These are phyloP conservation scores for Ashinkailepas kermadecensis DNA, from an alignment of 2,888 invertebrate genomes.

Conservation along the genomic window DNA sequence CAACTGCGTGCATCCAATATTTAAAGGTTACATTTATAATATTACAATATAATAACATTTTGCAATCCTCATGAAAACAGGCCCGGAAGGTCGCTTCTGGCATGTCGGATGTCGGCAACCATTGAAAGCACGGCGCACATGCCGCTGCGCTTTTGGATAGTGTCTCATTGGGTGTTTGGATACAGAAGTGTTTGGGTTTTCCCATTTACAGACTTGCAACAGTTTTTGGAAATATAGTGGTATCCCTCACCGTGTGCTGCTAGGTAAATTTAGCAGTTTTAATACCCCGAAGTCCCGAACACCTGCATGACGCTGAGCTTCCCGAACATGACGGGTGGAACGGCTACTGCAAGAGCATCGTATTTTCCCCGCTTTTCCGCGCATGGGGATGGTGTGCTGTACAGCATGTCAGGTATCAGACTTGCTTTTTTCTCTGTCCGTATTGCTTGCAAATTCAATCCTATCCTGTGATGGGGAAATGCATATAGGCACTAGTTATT, in stretches of 20 bases:
- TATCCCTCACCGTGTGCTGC: neutral
- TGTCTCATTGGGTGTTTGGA: neutral
- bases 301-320: neutral
- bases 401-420: neutral
- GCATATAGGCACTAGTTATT: too few relatives aligned
- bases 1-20: too few relatives aligned
- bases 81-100: conserved; percentile 5
- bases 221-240: neutral
- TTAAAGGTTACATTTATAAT: too few relatives aligned
- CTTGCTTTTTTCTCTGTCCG: too few relatives aligned
- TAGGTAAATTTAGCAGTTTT: neutral
- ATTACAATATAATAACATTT: neutral
- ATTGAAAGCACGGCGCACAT: neutral
- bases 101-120: conserved; percentile 1
- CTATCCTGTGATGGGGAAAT: too few relatives aligned
- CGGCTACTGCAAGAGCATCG: neutral
- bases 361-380: neutral
- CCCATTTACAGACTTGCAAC: neutral
- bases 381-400: neutral
- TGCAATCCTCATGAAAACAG: neutral
- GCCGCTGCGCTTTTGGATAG: neutral
- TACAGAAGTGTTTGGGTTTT: neutral
- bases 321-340: neutral
- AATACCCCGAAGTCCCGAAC: neutral
- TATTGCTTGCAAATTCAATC: too few relatives aligned